Percentiles rank a stretch among this genome's conserved stretches.
These are phyloP conservation scores for Clistopyga incitator DNA, from an alignment of 2,888 invertebrate species.

Conservation along the genomic window DNA sequence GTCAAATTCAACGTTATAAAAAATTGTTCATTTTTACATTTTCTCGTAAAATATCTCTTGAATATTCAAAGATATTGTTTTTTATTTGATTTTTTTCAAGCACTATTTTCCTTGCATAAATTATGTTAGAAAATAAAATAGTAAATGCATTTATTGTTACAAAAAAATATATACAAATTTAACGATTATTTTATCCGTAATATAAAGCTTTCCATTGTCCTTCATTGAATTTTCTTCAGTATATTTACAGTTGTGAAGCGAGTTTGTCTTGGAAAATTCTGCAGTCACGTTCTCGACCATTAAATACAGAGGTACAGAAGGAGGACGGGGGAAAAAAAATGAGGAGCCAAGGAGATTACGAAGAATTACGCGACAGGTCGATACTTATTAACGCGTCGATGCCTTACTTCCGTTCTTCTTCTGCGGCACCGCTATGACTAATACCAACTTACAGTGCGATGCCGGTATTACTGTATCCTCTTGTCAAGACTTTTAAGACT, in stretches of 20 bases:
- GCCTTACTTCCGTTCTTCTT: conserved; percentile 8
- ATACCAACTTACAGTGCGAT: not conserved
- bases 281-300: not conserved
- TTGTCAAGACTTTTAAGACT: conserved; percentile 53
- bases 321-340: conserved; percentile 1
- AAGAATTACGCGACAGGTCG: conserved; percentile 38
- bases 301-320: not conserved
- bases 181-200: not conserved
- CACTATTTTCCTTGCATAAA: too few species aligned
- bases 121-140: too few species aligned
- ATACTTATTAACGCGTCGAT: conserved; percentile 45
- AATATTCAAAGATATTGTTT: too few species aligned
- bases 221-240: too few species aligned
- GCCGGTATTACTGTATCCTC: conserved; percentile 48
- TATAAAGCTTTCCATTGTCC: not conserved
- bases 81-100: too few species aligned
- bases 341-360: conserved; percentile 18
- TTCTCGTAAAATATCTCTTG: too few species aligned
- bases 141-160: too few species aligned
- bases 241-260: not conserved
- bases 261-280: not conserved
- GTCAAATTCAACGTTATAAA: too few species aligned
- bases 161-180: not conserved
- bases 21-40: too few species aligned
- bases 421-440: conserved; percentile 1